These are phyloP conservation scores for Schrankia costaestrigalis DNA, from an alignment of 2,888 invertebrate species.

Conservation along the genomic window DNA sequence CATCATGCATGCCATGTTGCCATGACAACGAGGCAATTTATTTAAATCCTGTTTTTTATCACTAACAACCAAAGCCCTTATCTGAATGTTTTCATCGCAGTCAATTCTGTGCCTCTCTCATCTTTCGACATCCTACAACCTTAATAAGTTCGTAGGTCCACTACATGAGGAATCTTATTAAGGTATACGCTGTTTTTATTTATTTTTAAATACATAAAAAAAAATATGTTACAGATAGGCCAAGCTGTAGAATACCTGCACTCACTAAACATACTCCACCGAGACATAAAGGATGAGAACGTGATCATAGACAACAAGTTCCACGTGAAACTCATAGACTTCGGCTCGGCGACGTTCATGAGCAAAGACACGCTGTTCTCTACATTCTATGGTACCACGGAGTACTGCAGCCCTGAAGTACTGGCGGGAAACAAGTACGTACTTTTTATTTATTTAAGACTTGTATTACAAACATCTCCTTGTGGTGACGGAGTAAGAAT, in stretches of 20 bases:
- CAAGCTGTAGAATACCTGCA: constrained; percentile 86
- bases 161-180: no score
- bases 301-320: constrained; percentile 87
- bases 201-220: neutral
- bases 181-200: no score
- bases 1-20: no score
- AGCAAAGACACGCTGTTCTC: constrained; percentile 83
- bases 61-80: no score
- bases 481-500: no score
- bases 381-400: constrained; percentile 88
- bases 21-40: no score
- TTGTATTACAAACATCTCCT: no score
- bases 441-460: neutral
- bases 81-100: no score
- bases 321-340: constrained; percentile 87
- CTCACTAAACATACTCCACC: constrained; percentile 83
- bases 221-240: constrained; percentile 75
- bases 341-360: constrained; percentile 87
- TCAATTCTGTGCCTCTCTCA: no score
- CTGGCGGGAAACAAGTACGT: constrained; percentile 84
- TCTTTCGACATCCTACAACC: no score
- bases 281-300: constrained; percentile 89
- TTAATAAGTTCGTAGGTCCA: no score
- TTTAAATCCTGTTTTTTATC: no score
- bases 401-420: constrained; percentile 89